Percentiles rank a stretch among this genome's conserved stretches.
phyloP scores from a whole-genome alignment of 2,113 vertebrate genomes.

The Etia nguti region DNA sequence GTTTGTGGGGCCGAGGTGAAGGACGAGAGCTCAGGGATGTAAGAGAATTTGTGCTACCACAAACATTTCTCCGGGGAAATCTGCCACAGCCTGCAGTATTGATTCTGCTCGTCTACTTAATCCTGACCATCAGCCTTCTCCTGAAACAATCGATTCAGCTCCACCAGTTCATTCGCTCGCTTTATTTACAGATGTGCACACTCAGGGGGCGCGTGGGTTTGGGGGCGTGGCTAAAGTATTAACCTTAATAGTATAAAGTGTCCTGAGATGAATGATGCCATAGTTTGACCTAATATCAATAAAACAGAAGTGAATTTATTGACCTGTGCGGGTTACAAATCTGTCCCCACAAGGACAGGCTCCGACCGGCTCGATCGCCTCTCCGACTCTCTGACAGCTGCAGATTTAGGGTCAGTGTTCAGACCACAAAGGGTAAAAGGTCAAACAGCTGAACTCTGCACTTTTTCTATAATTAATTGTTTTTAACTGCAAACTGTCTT shows the following conservation, averaged over 20 bases:
- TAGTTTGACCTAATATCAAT: not conserved
- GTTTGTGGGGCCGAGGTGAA: not conserved
- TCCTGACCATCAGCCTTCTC: not conserved
- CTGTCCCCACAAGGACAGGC: not conserved
- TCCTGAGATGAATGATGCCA: not conserved
- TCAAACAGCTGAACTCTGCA: not conserved
- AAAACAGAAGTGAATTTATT: not conserved
- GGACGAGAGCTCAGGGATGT: not conserved
- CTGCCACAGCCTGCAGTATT: not conserved
- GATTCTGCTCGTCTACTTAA: not conserved
- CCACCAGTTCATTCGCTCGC: not conserved
- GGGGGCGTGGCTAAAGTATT: not conserved
- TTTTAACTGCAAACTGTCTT: not conserved
- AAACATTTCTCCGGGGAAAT: not conserved
- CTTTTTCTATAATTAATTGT: not conserved
- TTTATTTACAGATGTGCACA: not conserved
- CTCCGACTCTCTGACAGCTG: not conserved
- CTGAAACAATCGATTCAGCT: not conserved
- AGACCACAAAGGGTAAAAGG: not conserved
- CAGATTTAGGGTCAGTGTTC: not conserved
- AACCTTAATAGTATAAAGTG: not conserved
- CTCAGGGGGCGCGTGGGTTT: not conserved
- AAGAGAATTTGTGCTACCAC: not conserved
- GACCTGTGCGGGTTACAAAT: not conserved
- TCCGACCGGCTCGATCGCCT: not conserved